Conservation (phyloP, 2,888 invertebrate species). For the Therioaphis trifolii region DNA sequence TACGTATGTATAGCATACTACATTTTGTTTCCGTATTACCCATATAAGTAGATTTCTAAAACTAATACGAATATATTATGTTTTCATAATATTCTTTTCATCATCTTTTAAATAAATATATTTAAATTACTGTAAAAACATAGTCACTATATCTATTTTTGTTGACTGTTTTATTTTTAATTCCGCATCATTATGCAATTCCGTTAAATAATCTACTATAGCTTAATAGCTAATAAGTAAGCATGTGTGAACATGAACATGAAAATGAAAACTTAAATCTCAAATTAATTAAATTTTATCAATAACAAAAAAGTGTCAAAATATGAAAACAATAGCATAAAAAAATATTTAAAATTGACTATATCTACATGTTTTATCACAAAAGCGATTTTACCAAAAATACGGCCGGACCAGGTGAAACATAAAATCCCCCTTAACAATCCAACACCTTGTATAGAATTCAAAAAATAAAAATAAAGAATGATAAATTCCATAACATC, state of each 20-base stretch:
- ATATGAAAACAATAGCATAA: not conserved
- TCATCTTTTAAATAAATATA: not conserved
- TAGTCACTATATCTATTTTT: too few relatives aligned
- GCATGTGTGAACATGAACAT: too few relatives aligned
- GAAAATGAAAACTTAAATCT: not conserved
- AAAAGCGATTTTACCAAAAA: constrained; percentile 8
- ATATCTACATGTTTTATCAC: not conserved
- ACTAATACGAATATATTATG: too few relatives aligned
- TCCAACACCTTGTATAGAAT: not conserved
- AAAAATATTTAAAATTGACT: not conserved
- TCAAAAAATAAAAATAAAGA: constrained; percentile 5
- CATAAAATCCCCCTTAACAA: not conserved
- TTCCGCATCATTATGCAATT: too few relatives aligned
- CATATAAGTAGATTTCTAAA: too few relatives aligned
- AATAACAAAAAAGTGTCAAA: not conserved
- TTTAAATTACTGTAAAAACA: too few relatives aligned
- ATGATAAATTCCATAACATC: not conserved
- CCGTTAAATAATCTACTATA: too few relatives aligned
- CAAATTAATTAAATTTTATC: not conserved
- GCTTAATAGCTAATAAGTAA: too few relatives aligned
- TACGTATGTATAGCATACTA: too few relatives aligned
- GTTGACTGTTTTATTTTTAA: too few relatives aligned
- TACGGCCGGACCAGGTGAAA: not conserved
- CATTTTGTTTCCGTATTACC: too few relatives aligned
- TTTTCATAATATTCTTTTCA: too few relatives aligned